These are phyloP conservation scores for Petrolisthes manimaculis DNA, from an alignment of 2,888 invertebrate species.

Conservation along the genomic window DNA sequence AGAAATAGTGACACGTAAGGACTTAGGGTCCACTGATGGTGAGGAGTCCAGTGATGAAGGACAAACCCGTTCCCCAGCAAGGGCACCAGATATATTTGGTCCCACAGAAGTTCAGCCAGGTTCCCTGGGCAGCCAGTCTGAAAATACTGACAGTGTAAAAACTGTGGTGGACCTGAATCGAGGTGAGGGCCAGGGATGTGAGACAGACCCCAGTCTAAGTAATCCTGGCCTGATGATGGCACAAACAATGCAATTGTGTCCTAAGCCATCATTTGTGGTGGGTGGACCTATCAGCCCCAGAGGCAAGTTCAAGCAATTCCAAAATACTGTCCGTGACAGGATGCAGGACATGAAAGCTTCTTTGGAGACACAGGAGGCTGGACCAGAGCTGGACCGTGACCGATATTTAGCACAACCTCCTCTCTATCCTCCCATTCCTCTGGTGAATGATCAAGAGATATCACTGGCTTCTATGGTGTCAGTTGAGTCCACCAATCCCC, in stretches of 20 bases:
- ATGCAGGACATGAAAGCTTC: conserved; percentile 60
- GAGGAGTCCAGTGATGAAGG: conserved; percentile 52
- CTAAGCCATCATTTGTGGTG: conserved; percentile 59
- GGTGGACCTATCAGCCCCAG: conserved; percentile 59
- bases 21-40: conserved; percentile 57
- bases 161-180: conserved; percentile 62
- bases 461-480: conserved; percentile 63
- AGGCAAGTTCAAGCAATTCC: conserved; percentile 44
- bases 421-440: conserved; percentile 23
- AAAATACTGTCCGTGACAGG: conserved; percentile 50
- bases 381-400: conserved; percentile 39
- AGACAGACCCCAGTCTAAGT: conserved; percentile 31
- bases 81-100: neutral
- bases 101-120: conserved; percentile 36
- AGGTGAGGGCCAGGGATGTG: conserved; percentile 59
- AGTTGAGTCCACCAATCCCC: conserved; percentile 61
- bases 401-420: conserved; percentile 45
- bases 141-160: conserved; percentile 64
- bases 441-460: conserved; percentile 54
- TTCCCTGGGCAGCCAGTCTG: conserved; percentile 64
- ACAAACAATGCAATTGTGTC: neutral
- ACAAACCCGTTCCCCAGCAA: conserved; percentile 13
- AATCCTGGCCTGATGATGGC: conserved; percentile 1
- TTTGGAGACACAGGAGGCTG: conserved; percentile 18
- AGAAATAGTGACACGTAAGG: conserved; percentile 29